phyloP scores from a whole-genome alignment of 2,888 invertebrate species.

The Pristionchus japonicus region DNA sequence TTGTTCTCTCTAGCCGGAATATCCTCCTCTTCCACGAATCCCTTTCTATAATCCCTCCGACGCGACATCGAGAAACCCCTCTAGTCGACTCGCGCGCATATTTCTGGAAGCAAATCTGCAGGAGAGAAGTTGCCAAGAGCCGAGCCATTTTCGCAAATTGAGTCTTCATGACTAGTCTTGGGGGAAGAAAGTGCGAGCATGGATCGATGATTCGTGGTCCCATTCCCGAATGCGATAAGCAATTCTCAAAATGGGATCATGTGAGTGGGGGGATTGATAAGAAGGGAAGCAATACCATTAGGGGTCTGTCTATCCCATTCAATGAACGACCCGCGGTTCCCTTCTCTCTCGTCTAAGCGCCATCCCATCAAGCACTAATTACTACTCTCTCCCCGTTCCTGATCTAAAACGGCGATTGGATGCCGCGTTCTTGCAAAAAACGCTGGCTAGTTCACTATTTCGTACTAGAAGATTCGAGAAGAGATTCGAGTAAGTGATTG shows the following conservation, averaged over 20 bases:
- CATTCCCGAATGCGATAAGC: background rate
- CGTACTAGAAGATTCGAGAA: background rate
- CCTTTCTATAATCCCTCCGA: background rate
- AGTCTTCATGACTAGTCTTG: background rate
- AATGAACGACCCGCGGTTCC: background rate
- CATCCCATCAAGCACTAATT: constrained; percentile 11
- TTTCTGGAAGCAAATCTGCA: background rate
- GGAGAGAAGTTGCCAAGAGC: background rate
- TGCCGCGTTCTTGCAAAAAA: background rate
- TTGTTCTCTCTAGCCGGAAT: background rate
- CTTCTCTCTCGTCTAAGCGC: background rate
- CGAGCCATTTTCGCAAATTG: background rate
- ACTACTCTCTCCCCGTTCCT: background rate
- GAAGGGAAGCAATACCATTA: background rate
- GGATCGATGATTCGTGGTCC: background rate
- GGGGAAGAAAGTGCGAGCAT: background rate
- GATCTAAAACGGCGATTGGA: constrained; percentile 11
- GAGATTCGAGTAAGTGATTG: background rate
- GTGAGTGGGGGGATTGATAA: background rate
- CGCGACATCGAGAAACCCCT: background rate
- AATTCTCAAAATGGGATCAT: background rate
- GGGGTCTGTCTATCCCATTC: background rate
- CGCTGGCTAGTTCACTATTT: background rate
- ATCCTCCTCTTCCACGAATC: background rate
- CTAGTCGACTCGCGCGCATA: background rate